Conservation (phyloP, 2,797 vertebrate species). For the Lepus oiostolus region DNA sequence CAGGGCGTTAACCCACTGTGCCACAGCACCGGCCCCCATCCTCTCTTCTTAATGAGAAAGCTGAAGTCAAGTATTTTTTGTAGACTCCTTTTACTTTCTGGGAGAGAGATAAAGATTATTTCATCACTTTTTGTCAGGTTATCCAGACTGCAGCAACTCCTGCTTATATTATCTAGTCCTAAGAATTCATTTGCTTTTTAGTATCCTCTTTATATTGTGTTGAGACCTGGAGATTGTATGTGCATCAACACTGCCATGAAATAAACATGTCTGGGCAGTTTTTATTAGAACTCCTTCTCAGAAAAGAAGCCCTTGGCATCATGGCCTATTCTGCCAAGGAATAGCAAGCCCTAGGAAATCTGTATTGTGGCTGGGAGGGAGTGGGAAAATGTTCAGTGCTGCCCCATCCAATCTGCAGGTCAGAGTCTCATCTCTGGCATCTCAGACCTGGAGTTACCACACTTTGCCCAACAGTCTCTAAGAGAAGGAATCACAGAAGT, state of each 20-base stretch:
- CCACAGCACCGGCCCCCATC: no score
- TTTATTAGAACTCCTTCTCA: background rate
- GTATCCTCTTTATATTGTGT: background rate
- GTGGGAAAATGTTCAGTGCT: background rate
- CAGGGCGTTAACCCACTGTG: no score
- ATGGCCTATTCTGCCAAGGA: background rate
- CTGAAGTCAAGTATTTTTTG: background rate
- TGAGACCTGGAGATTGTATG: background rate
- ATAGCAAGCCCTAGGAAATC: background rate
- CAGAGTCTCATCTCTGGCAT: background rate
- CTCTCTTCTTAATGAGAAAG: background rate
- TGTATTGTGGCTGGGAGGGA: background rate
- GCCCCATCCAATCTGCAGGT: background rate
- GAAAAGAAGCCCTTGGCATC: background rate
- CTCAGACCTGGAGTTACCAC: background rate
- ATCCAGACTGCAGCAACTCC: background rate
- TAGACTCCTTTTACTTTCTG: background rate
- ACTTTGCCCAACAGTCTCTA: background rate
- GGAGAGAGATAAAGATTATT: background rate
- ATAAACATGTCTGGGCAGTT: background rate
- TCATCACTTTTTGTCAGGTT: background rate
- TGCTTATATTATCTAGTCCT: background rate
- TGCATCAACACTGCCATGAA: background rate
- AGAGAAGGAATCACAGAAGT: background rate
- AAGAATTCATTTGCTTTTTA: background rate